A percentile compares a stretch with the other conserved stretches of the same genome.
phyloP scores from a whole-genome alignment of 2,113 vertebrate species.

The Pseudorectes ferrugineus region DNA sequence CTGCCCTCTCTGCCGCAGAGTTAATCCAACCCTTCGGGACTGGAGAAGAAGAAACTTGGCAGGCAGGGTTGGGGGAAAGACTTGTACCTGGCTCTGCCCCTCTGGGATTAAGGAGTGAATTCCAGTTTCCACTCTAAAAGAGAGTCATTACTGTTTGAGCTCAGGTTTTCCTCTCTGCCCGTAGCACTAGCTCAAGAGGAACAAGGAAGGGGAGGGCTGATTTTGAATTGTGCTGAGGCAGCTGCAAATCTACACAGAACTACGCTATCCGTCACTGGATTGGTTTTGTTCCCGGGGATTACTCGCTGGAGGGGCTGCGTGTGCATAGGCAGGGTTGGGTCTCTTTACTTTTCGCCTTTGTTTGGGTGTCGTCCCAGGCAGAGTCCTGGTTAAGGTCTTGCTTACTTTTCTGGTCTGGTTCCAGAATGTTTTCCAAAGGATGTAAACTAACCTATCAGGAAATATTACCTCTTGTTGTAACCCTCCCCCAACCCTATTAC shows the following conservation, averaged over 20 bases:
- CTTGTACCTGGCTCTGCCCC: neutral
- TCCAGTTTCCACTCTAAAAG: neutral
- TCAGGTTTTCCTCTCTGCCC: neutral
- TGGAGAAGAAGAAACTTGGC: neutral
- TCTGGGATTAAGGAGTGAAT: neutral
- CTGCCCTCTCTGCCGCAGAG: neutral
- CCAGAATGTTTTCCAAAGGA: slow-evolving; percentile 32
- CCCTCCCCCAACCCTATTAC: slow-evolving; percentile 11
- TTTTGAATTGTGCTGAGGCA: neutral
- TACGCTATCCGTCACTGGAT: neutral
- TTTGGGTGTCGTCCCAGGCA: neutral
- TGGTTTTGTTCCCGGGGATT: neutral
- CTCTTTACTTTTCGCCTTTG: neutral
- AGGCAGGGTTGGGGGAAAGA: neutral
- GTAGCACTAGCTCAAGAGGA: neutral
- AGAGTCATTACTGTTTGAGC: neutral
- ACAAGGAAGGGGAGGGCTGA: neutral
- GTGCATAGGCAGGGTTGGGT: neutral
- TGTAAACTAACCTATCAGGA: slow-evolving; percentile 42
- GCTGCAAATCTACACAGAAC: neutral
- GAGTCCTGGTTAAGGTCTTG: neutral
- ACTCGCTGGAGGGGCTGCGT: neutral
- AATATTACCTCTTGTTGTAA: slow-evolving; percentile 19
- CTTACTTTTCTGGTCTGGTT: neutral
- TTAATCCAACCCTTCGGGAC: neutral